A percentile compares a stretch with the other conserved stretches of the same genome.
Conservation (phyloP, 35 echinoderm and acorn worm species). For the Eucidaris tribuloides region DNA sequence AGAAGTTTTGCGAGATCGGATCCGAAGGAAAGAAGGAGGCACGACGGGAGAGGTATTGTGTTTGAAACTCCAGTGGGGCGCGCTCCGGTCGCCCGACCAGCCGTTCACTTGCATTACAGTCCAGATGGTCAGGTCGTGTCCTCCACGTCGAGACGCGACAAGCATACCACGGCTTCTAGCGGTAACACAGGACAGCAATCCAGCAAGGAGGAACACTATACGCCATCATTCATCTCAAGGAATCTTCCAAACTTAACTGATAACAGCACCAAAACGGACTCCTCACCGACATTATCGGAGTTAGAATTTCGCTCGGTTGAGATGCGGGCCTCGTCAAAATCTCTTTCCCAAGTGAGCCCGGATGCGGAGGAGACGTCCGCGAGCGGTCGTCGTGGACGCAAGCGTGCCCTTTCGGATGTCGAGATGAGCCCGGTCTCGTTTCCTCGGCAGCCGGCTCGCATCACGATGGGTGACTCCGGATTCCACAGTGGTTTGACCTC, state of each 20-base stretch:
- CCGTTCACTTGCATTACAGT: not conserved
- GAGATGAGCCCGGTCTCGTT: constrained; percentile 6
- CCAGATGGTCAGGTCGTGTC: not conserved
- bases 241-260: too few species aligned
- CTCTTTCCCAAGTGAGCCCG: not conserved
- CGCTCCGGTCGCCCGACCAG: not conserved
- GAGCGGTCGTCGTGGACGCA: not conserved
- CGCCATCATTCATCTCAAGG: too few species aligned
- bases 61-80: constrained; percentile 13
- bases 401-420: not conserved
- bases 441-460: not conserved
- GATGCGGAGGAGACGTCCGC: not conserved
- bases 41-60: not conserved
- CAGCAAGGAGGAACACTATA: too few species aligned
- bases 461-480: not conserved
- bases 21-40: too few species aligned
- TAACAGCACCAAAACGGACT: too few species aligned
- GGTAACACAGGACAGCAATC: too few species aligned
- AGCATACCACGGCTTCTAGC: too few species aligned
- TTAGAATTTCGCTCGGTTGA: not conserved
- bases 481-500: constrained; percentile 5
- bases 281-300: too few species aligned
- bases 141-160: not conserved
- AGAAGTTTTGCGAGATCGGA: too few species aligned
- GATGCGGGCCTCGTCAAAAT: not conserved